Evolutionary conservation across 1,140 invertebrate species (phyloP), one percentile per base, ranked within the genome.

Genomic region (Pseudobourletiella spinata): DNA sequence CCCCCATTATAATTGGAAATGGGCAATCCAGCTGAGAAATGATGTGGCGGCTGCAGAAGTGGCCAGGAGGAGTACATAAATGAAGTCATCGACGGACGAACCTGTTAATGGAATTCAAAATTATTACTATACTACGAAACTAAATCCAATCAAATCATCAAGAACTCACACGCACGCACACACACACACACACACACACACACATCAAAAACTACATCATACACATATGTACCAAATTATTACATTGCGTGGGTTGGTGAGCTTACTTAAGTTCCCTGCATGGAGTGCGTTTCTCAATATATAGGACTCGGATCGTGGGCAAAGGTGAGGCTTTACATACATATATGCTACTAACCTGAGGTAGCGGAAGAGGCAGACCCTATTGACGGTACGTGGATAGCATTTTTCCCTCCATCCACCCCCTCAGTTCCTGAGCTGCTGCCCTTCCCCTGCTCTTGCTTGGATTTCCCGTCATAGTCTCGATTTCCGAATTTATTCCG

Each of bases 351-450:
- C n/a, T 51, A 25, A 48, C 48, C 48, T 51, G 44, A 46, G 25
- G 62, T 57, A 46, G 66, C 51, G n/a, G n/a, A n/a, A 43, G 66
- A 63, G n/a, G 62, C 56, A 3, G 63, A 55, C 29, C 62, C 66
- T 8, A 68, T 50, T n/a, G 55, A 61, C 20, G 66, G 66, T 1
- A 64, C 56, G 32, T 56, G 57, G 29, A 67, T 35, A 25, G 61
- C 32, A 32, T 57, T 43, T 29, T 55, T 50, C 18, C 48, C 30
- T 3, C n/a, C 15, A 50, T 58, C 35, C 25, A 29, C 15, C 22
- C 43, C 26, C 15, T 58, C 54, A 14, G 4, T 16, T 16, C 46
- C 30, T 15, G 25, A 24, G 18, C 44, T 44, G 29, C 43, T 44
- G 1, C 35, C 39, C 3, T 42, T 32, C 3, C 43, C 20, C 22